Conservation (phyloP, 2,797 vertebrate species). For the Serranus cabrilla region DNA sequence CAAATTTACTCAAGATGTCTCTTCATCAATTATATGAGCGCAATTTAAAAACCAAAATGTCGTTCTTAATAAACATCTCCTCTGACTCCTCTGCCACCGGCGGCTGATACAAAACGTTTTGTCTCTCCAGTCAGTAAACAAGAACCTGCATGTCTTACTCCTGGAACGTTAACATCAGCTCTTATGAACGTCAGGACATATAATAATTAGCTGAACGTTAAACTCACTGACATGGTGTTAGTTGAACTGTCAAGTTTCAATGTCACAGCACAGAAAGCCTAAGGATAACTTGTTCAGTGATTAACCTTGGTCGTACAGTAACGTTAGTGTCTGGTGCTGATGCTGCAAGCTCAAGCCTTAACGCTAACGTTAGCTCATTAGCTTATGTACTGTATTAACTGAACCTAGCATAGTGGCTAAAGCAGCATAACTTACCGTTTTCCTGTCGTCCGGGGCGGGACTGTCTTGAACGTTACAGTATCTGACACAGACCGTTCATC, state of each 20-base stretch:
- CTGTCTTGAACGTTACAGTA: neutral
- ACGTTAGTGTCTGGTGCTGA: conserved; percentile 54
- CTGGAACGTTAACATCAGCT: neutral
- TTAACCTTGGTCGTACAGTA: neutral
- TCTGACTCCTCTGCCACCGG: too few relatives aligned
- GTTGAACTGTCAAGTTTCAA: too few relatives aligned
- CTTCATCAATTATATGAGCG: too few relatives aligned
- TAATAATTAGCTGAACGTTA: too few relatives aligned
- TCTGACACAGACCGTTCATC: conserved; percentile 24
- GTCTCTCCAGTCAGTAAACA: neutral
- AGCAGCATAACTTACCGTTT: conserved; percentile 52
- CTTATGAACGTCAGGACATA: neutral
- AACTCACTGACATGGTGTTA: neutral
- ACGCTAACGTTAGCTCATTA: conserved; percentile 34
- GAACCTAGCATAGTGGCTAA: conserved; percentile 11
- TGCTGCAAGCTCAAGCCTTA: conserved; percentile 46
- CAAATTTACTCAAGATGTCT: too few relatives aligned
- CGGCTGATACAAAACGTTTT: neutral
- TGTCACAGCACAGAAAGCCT: neutral
- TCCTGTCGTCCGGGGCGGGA: conserved; percentile 23
- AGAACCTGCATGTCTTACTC: neutral
- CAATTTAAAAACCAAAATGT: too few relatives aligned
- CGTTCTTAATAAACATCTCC: too few relatives aligned
- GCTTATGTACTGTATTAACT: conserved; percentile 22
- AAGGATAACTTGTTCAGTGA: rapidly evolving